A percentile compares a stretch with the other conserved stretches of the same genome.
Evolutionary conservation across 2,888 invertebrate species (phyloP).

Genomic region (Notodonta dromedarius): DNA sequence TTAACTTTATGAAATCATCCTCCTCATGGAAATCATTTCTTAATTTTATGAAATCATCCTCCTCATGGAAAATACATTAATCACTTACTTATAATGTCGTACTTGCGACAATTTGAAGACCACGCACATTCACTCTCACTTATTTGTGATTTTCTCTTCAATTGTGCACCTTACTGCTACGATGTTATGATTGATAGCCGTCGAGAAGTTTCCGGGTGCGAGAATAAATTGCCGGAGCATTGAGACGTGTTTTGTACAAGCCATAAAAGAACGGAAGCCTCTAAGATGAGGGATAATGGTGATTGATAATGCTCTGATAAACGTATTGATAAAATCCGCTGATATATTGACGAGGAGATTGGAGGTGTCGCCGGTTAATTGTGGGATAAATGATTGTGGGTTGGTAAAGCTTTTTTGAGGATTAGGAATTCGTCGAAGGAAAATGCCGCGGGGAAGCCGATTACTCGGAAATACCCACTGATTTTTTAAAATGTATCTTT

Average conservation of each 20-base stretch:
- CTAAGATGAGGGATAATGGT: slow-evolving; percentile 22
- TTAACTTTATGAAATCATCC: background rate
- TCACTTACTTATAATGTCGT: slow-evolving; percentile 51
- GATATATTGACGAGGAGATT: background rate
- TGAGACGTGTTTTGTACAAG: slow-evolving; percentile 30
- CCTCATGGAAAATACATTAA: slow-evolving; percentile 40
- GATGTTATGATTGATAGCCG: slow-evolving; percentile 54
- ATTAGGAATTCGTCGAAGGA: background rate
- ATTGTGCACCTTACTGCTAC: slow-evolving; percentile 45
- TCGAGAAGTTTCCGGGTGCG: slow-evolving; percentile 22
- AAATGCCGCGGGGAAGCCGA: background rate
- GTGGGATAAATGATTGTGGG: slow-evolving; percentile 2
- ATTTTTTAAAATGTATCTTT: too few species aligned
- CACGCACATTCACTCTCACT: slow-evolving; percentile 45
- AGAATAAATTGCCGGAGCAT: slow-evolving; percentile 38
- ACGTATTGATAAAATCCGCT: slow-evolving; percentile 12
- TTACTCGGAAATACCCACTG: background rate
- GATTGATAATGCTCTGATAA: slow-evolving; percentile 21
- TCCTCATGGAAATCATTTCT: background rate
- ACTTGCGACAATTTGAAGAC: slow-evolving; percentile 54
- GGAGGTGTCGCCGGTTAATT: background rate
- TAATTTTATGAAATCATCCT: background rate
- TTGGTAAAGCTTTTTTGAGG: background rate
- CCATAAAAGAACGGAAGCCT: slow-evolving; percentile 20
- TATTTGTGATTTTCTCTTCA: slow-evolving; percentile 52